Evolutionary conservation across 2,113 vertebrate species (phyloP).

Genomic region (Tiliqua scincoides): DNA sequence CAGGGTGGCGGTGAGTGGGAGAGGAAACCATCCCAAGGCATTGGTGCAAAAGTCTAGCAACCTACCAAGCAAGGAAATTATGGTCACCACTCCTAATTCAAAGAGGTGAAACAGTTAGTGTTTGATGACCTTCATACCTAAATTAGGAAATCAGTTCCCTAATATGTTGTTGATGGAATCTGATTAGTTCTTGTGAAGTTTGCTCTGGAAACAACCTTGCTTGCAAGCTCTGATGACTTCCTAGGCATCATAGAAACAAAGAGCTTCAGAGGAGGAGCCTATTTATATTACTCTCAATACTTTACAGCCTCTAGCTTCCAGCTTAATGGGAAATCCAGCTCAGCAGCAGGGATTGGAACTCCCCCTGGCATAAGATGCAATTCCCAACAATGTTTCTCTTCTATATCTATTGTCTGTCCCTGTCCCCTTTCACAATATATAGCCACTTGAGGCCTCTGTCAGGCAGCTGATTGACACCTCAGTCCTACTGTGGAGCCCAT

Average conservation of each 20-base stretch:
- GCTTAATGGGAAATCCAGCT: not conserved
- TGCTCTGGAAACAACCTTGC: not conserved
- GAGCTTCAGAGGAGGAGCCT: too few species aligned
- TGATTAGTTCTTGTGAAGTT: constrained; percentile 34
- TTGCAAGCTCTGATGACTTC: not conserved
- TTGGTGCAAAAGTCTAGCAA: constrained; percentile 2
- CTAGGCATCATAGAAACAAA: not conserved
- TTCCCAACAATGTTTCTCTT: not conserved
- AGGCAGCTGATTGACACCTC: too few species aligned
- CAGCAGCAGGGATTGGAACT: not conserved
- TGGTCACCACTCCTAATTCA: not conserved
- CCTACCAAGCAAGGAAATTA: not conserved
- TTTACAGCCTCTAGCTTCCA: not conserved
- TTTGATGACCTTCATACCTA: not conserved
- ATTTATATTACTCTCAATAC: not conserved
- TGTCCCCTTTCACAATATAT: not conserved
- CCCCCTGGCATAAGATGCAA: not conserved
- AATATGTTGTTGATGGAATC: not conserved
- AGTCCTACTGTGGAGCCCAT: too few species aligned
- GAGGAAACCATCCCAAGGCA: not conserved
- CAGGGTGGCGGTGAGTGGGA: not conserved
- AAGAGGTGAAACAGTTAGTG: not conserved
- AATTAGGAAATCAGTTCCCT: constrained; percentile 25
- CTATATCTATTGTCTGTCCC: not conserved
- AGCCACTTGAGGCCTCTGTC: not conserved